Evolutionary conservation across 2,113 vertebrate genomes (phyloP), one percentile per base, ranked within the genome.

Genomic region (Bujurquina vittata): DNA sequence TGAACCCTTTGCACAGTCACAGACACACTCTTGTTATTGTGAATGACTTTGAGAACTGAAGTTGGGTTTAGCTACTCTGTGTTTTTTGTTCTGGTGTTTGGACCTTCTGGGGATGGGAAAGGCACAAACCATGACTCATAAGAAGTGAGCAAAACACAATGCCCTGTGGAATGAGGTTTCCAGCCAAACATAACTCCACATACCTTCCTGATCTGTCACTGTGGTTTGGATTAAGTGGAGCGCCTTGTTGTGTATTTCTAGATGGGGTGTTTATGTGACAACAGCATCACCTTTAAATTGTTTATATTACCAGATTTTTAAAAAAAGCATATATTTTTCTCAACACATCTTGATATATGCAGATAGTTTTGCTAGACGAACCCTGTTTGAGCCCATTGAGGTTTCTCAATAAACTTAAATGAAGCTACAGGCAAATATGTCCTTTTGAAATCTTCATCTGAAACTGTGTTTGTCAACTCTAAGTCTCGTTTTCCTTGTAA

Each of bases 81-180:
- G 55, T 35, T 83, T 83, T 72, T 80, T 63, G n/a, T 29, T 81
- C 62, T 87, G 87, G 84, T 88, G 89, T 92, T 88, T 89, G 65
- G 81, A 46, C 10, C 58, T 79, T 90, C 84, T 65, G 43, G 77
- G 54, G 20, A 63, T 72, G 90, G 80, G 87, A 91, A 87, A 89
- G 77, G 80, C 87, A 46, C 80, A 87, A 87, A 83, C 85, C 46
- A 49, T 93, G 92, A 94, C 88, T 93, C 91, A 94, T 79, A 79
- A 84, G 54, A 78, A 89, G 29, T 14, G 84, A 84, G 73, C 58
- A 76, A 78, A 75, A 76, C 84, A 87, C 87, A 93, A 69, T 90
- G 77, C 81, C 85, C 43, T 56, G 77, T 89, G 89, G 88, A 85
- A 84, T 77, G 49, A 59, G 46, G 26, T 33, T 85, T 69, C 81